Evolutionary conservation across 64 coral and sea anemone species (phyloP).

Genomic region (Dendrophyllia cribrosa): DNA sequence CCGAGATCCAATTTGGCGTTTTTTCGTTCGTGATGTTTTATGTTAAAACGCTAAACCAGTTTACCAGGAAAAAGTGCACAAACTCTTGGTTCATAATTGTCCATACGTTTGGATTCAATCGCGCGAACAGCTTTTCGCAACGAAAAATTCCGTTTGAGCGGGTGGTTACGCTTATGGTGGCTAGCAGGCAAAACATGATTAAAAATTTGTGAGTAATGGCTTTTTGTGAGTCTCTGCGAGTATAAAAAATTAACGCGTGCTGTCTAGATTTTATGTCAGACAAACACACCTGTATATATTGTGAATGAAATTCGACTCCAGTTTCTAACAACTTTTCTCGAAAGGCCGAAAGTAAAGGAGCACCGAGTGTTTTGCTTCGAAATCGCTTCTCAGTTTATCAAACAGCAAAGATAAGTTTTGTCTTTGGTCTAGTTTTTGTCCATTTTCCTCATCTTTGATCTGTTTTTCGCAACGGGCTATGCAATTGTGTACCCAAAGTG

Average conservation of each 20-base stretch:
- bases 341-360: constrained; percentile 7
- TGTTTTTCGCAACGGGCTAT: constrained; percentile 50
- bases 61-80: constrained; percentile 6
- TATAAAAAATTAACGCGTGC: constrained; percentile 88
- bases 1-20: neutral
- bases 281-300: constrained; percentile 85
- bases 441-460: constrained; percentile 73
- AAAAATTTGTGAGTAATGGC: constrained; percentile 86
- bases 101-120: neutral
- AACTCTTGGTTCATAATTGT: neutral
- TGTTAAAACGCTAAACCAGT: neutral
- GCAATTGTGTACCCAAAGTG: constrained; percentile 69
- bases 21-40: neutral
- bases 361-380: neutral
- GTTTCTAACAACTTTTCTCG: neutral
- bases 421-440: constrained; percentile 41
- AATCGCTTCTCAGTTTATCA: neutral
- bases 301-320: constrained; percentile 71
- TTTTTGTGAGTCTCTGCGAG: constrained; percentile 81
- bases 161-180: constrained; percentile 13
- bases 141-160: constrained; percentile 5
- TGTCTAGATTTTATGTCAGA: constrained; percentile 83
- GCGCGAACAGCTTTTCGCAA: neutral
- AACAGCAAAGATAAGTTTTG: constrained; percentile 1
- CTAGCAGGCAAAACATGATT: constrained; percentile 72